Conservation (phyloP, 2,113 vertebrate genomes). For the Macaca mulatta region DNA sequence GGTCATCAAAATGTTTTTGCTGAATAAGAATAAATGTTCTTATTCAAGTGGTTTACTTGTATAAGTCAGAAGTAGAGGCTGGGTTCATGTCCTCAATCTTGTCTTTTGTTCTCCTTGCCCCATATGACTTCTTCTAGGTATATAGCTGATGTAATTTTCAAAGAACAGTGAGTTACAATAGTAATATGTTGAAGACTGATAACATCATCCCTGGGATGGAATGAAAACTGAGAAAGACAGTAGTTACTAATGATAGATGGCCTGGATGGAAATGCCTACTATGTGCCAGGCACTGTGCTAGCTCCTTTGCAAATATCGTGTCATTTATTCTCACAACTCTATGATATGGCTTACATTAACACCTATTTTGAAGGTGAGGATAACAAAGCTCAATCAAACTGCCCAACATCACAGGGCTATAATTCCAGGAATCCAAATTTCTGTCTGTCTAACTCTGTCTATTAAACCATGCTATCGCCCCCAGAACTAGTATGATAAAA, state of each 20-base stretch:
- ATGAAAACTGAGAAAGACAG: neutral
- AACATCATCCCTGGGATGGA: neutral
- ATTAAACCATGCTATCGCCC: neutral
- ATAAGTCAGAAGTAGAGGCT: neutral
- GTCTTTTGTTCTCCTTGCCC: neutral
- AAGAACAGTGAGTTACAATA: neutral
- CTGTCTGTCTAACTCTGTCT: neutral
- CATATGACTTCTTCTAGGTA: neutral
- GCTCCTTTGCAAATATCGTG: neutral
- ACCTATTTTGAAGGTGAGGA: neutral
- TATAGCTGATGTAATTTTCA: neutral
- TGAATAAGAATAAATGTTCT: neutral
- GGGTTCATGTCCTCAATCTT: neutral
- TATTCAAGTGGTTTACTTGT: neutral
- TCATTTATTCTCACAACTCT: neutral
- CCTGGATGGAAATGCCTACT: neutral
- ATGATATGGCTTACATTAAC: neutral
- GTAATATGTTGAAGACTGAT: neutral
- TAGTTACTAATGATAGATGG: neutral
- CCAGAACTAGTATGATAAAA: neutral
- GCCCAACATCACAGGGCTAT: neutral
- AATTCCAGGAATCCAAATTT: neutral
- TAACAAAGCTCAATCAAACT: slow-evolving; percentile 3
- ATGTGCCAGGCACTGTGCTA: neutral
- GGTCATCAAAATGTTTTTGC: slow-evolving; percentile 2